Conservation (phyloP, 2,113 vertebrate species). For the Lophura nycthemera region DNA sequence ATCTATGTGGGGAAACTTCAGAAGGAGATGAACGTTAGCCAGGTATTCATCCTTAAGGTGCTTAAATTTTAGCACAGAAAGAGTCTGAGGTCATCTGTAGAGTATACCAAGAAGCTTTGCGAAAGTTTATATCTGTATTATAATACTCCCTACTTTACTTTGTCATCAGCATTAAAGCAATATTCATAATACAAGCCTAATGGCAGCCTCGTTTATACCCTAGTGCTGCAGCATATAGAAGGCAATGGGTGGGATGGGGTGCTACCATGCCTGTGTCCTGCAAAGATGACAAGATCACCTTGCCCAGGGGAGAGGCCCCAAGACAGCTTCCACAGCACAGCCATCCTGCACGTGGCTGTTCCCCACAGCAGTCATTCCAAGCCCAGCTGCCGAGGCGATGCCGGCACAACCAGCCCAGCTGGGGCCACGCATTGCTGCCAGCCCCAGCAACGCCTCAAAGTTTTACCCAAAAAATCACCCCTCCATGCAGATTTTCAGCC, state of each 20-base stretch:
- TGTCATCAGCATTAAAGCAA: not conserved
- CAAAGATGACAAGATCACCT: not conserved
- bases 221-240: rapidly evolving
- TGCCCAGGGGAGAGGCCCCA: not conserved
- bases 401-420: not conserved
- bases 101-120: not conserved
- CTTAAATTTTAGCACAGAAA: not conserved
- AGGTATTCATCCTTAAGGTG: not conserved
- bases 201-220: rapidly evolving
- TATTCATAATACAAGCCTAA: not conserved
- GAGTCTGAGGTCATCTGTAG: not conserved
- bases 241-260: not conserved
- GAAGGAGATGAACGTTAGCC: not conserved
- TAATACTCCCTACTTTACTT: not conserved
- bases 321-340: not conserved
- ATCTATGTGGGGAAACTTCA: not conserved
- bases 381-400: not conserved
- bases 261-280: rapidly evolving
- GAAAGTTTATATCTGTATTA: not conserved
- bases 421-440: not conserved
- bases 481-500: not conserved
- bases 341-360: not conserved
- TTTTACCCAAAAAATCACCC: not conserved
- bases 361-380: not conserved
- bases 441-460: not conserved